Base-by-base conservation (phyloP, 2,113 vertebrate species). In the Brachyhypopomus occidentalis region DNA sequence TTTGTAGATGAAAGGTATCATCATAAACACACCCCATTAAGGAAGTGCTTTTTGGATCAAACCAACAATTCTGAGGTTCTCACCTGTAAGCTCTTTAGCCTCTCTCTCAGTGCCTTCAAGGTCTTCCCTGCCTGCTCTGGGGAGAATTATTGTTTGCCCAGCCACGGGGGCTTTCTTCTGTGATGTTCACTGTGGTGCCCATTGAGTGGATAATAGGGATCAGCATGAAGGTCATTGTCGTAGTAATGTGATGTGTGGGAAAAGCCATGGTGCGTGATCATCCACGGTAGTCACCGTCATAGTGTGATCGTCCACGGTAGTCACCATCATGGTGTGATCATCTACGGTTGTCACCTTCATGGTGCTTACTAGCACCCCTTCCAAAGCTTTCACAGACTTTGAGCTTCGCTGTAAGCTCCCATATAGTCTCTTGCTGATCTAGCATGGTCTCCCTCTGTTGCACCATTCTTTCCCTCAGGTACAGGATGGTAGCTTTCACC, bases 391-490 rank as follows among this genome's bases (percentile, higher is more conserved):
- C 93, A 17, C 95, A 95, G 84, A 93, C 87, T 5, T 92, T 93
- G 22, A 95, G 89, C 88, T 95, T 95, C 79, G 94, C 91, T 0
- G 92, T 95, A 67, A 95, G 86, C 84, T 95, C 94, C 73, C 93
- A 85, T 80, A 95, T 94, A 52, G 93, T 95, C 84, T 95, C 94
- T 20, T 94, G 86, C 82, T 95, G 95, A 78, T 95, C 93, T 67
- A 95, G 84, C 55, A 95, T 95, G 75, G 92, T 94, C 87, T 95
- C 95, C 84, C 94, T 95, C 82, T 95, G 95, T 79, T 91, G 90
- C 71, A 95, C 94, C 6, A 95, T 91, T 63, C 92, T 94, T 85
- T 95, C 94, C 0, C 94, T 91, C 59, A 95, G 88, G 63, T 95
- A 92, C 76, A 95, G 41, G 84, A 95, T 95, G 7, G 94, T 95